Conservation (phyloP, 2,888 invertebrate genomes). For the Thereva nobilitata region DNA sequence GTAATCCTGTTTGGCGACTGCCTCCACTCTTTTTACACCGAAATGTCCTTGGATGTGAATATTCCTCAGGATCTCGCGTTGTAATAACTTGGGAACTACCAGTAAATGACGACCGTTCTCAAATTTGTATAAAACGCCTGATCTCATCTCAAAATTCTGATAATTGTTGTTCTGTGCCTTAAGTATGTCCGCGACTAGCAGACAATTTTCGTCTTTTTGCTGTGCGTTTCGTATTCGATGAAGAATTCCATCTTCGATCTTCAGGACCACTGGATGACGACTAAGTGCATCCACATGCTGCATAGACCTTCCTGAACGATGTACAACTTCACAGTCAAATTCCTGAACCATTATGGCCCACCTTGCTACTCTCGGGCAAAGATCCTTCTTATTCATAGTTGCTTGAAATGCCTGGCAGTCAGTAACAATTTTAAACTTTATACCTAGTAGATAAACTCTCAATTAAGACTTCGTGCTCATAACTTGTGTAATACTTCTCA, state of each 20-base stretch:
- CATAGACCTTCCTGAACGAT: background rate
- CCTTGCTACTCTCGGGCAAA: background rate
- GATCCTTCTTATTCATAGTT: background rate
- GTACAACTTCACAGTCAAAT: background rate
- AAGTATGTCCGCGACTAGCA: slow-evolving; percentile 3
- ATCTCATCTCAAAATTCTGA: background rate
- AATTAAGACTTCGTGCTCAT: slow-evolving; percentile 6
- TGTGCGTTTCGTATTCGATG: no score
- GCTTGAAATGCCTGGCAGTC: slow-evolving; percentile 8
- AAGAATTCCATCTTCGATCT: no score
- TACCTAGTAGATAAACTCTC: background rate
- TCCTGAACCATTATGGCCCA: background rate
- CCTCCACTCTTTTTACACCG: slow-evolving; percentile 5
- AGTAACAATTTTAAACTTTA: background rate
- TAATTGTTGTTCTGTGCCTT: background rate
- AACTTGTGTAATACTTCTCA: no score
- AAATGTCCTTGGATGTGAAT: slow-evolving; percentile 19
- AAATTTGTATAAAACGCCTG: slow-evolving; percentile 15
- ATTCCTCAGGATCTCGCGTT: background rate
- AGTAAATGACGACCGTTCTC: slow-evolving; percentile 22
- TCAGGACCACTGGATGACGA: background rate
- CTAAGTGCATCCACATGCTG: background rate
- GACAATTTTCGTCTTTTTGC: no score
- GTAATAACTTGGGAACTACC: slow-evolving; percentile 24
- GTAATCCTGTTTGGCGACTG: slow-evolving; percentile 7